Percentiles rank a stretch among this genome's conserved stretches.
These are phyloP conservation scores for Drosophila novamexicana DNA, from an alignment of 1,140 invertebrate genomes.

Conservation along the genomic window DNA sequence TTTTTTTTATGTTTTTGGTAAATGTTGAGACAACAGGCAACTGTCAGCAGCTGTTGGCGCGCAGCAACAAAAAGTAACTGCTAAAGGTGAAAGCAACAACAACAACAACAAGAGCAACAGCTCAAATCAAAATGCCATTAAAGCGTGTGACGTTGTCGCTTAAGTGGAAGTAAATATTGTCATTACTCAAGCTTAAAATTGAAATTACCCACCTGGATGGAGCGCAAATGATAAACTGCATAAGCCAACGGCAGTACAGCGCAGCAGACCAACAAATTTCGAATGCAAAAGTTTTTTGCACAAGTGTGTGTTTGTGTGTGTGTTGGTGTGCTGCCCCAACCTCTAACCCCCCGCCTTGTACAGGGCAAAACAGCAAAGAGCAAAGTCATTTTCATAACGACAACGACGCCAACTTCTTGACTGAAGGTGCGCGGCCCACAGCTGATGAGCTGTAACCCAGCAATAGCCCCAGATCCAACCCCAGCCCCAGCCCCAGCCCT, in stretches of 20 bases:
- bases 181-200: slow-evolving; percentile 84
- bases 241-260: slow-evolving; percentile 59
- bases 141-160: slow-evolving; percentile 75
- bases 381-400: slow-evolving; percentile 82
- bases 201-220: slow-evolving; percentile 82
- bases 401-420: slow-evolving; percentile 75
- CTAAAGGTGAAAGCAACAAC: slow-evolving; percentile 8
- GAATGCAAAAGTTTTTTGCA: slow-evolving; percentile 80
- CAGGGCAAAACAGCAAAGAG: slow-evolving; percentile 65
- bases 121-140: slow-evolving; percentile 82
- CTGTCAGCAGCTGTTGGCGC: slow-evolving; percentile 45
- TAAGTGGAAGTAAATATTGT: slow-evolving; percentile 83
- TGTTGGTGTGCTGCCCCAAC: not conserved
- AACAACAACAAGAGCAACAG: slow-evolving; percentile 20
- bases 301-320: slow-evolving; percentile 37
- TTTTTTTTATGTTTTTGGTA: slow-evolving; percentile 15
- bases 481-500: not conserved
- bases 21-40: slow-evolving; percentile 19
- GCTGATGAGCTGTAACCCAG: slow-evolving; percentile 64
- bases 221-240: slow-evolving; percentile 83
- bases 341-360: not conserved
- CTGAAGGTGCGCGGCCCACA: slow-evolving; percentile 61
- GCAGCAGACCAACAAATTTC: slow-evolving; percentile 74
- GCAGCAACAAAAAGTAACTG: slow-evolving; percentile 37
- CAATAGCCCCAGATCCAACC: not conserved